Evolutionary conservation across 2,113 vertebrate genomes (phyloP).

Genomic region (Rattus norvegicus): GRCr8 NC_086023.1:121222501-121223000

Average conservation of each 20-base stretch:
- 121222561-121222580: background rate
- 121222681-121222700: background rate
- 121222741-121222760: background rate
- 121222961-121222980: background rate
- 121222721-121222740: background rate
- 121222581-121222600: background rate
- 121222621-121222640: background rate
- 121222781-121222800: background rate
- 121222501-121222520: too few species aligned
- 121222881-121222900: background rate
- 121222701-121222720: background rate
- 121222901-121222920: background rate
- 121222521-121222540: background rate
- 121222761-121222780: background rate
- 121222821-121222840: background rate
- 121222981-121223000: background rate
- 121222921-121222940: background rate
- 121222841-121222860: background rate
- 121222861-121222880: background rate
- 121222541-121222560: background rate
- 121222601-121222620: background rate
- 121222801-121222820: background rate
- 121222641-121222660: background rate
- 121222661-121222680: background rate
- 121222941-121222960: background rate